Percentiles rank a stretch among this genome's conserved stretches.
Conservation (phyloP, 2,888 invertebrate species). For the Eristalis pertinax region DNA sequence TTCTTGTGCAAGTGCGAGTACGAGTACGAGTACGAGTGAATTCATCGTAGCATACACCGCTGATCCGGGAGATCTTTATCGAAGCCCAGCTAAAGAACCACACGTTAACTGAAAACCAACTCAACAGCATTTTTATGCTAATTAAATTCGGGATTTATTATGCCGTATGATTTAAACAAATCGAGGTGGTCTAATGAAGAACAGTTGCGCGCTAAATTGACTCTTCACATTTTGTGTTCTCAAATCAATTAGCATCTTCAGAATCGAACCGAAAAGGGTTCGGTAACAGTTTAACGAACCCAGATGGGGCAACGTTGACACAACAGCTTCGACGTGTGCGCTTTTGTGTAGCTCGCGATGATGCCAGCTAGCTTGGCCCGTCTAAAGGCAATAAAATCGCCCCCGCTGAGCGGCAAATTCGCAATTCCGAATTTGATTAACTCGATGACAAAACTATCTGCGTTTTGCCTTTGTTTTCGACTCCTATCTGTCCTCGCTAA, state of each 20-base stretch:
- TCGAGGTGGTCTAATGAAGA: constrained; percentile 1
- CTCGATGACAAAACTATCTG: too few relatives aligned
- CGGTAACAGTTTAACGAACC: not conserved
- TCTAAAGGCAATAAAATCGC: too few relatives aligned
- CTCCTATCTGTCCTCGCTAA: too few relatives aligned
- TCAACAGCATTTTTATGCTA: constrained; percentile 14
- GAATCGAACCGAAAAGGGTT: not conserved
- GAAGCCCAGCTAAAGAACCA: not conserved
- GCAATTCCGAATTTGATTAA: too few relatives aligned
- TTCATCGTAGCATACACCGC: too few relatives aligned
- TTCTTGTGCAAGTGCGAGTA: constrained; percentile 1
- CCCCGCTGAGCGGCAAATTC: too few relatives aligned
- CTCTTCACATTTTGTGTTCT: not conserved
- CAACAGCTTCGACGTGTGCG: not conserved
- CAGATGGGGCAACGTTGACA: not conserved
- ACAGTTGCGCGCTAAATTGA: not conserved
- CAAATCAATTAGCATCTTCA: not conserved
- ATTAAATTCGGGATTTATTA: constrained; percentile 1
- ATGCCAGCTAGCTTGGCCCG: too few relatives aligned
- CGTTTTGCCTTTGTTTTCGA: too few relatives aligned
- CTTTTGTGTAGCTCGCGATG: too few relatives aligned
- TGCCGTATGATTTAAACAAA: constrained; percentile 1
- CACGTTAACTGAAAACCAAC: not conserved
- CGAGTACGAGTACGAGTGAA: not conserved
- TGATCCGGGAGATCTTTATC: not conserved